phyloP scores from a whole-genome alignment of 1,140 invertebrate species.

The Anastrepha obliqua region DNA sequence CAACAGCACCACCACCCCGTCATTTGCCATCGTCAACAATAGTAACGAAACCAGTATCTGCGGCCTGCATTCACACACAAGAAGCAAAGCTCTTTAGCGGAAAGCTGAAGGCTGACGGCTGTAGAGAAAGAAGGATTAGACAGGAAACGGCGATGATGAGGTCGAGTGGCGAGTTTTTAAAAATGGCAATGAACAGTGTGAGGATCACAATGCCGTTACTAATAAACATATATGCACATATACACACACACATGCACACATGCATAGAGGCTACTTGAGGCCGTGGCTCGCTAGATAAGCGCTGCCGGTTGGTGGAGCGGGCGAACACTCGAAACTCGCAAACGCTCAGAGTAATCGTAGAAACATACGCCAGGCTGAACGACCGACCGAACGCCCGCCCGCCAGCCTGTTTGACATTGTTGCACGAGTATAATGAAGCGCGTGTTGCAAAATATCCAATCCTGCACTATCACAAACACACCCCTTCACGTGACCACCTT shows the following conservation, averaged over 20 bases:
- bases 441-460: background rate
- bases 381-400: background rate
- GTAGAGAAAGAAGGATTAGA: background rate
- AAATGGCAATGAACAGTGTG: constrained; percentile 29
- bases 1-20: constrained; percentile 22
- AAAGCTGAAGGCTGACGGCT: background rate
- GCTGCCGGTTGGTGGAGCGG: constrained; percentile 36
- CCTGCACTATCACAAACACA: background rate
- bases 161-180: constrained; percentile 39
- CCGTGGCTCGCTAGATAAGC: background rate
- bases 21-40: constrained; percentile 24
- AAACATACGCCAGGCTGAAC: background rate
- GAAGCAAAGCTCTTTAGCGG: background rate
- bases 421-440: background rate
- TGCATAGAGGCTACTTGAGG: background rate
- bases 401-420: background rate
- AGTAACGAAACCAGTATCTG: constrained; percentile 25
- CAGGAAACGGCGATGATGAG: constrained; percentile 54
- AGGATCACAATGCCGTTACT: constrained; percentile 9
- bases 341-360: background rate
- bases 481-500: background rate
- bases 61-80: constrained; percentile 3
- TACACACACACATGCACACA: background rate
- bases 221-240: background rate
- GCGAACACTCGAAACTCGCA: background rate